Evolutionary conservation across 1,140 invertebrate species (phyloP), one percentile per base, ranked within the genome.

Genomic region (Rhopalosiphum maidis): DNA sequence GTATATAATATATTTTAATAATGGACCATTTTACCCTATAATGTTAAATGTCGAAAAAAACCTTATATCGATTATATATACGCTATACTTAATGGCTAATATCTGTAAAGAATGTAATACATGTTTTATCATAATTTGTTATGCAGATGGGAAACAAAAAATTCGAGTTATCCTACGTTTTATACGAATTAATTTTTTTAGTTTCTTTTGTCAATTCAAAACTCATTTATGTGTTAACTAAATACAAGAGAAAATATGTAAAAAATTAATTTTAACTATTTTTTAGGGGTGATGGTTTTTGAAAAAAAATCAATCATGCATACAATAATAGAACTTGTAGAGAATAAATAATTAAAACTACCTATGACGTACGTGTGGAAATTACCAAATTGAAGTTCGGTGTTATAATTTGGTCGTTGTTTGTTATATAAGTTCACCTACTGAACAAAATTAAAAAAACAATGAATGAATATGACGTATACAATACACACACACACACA

Each of bases 241-340:
- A 77, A 68, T 68, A 18, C 5, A 4, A 1, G 15, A 1, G 30
- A 37, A 43, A 86, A 86, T 86, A 86, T 6, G 21, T 22, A 86
- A 46, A 86, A 46, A 41, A 43, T 46, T n/a, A 46, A 46, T 25
- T 86, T 46, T 18, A 46, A 86, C 83, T 86, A 43, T 23, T 85
- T 85, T 25, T 41, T 37, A 37, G 25, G 77, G n/a, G 3, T 37
- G 46, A 46, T 46, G 0, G 30, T 9, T 41, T 11, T 41, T 41
- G 41, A 6, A 88, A 88, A 51, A 9, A 15, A 88, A 88, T 88
- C n/a, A 88, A 88, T 54, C n/a, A 88, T 54, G n/a, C 30, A 88
- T 54, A 88, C 15, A n/a, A 43, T 46, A 46, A 25, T 43, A 18
- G 9, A 51, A 54, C 23, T 30, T 41, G 5, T 1, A 3, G 83